Conservation (phyloP, 1,140 invertebrate species). For the Drepana arcuata region DNA sequence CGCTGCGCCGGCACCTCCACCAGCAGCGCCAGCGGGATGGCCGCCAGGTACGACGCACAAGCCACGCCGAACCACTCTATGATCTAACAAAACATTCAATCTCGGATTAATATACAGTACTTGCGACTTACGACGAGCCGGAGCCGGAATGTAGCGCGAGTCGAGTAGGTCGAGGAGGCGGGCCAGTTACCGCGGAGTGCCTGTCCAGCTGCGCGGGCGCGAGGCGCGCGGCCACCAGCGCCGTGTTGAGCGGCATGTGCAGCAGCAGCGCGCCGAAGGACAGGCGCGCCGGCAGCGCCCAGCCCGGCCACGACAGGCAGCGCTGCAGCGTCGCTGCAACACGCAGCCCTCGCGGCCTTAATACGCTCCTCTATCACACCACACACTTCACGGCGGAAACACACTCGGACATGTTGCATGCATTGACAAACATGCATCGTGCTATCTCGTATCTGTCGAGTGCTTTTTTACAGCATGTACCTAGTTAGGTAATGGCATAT, state of each 20-base stretch:
- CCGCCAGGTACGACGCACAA: conserved; percentile 39
- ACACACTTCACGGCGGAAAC: no score
- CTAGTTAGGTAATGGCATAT: not conserved
- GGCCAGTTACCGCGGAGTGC: conserved; percentile 24
- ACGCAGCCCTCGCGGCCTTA: not conserved
- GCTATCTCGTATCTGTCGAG: no score
- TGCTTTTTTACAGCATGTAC: not conserved
- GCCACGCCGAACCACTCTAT: conserved; percentile 47
- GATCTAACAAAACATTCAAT: no score
- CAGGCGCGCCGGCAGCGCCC: conserved; percentile 36
- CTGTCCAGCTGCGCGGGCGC: conserved; percentile 34
- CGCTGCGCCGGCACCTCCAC: conserved; percentile 48
- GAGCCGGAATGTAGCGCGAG: no score
- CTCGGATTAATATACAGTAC: no score
- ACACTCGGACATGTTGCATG: no score
- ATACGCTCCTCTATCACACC: no score
- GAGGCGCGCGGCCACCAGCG: conserved; percentile 30
- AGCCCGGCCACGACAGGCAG: conserved; percentile 28
- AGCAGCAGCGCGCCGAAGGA: conserved; percentile 52
- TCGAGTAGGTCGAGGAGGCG: no score
- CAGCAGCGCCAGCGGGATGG: conserved; percentile 47
- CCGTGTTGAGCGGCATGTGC: conserved; percentile 52
- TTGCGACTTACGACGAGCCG: no score
- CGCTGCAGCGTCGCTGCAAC: conserved; percentile 27
- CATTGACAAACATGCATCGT: no score